These are phyloP conservation scores for Metopia argyrocephala DNA, from an alignment of 2,888 invertebrate genomes.

Conservation along the genomic window DNA sequence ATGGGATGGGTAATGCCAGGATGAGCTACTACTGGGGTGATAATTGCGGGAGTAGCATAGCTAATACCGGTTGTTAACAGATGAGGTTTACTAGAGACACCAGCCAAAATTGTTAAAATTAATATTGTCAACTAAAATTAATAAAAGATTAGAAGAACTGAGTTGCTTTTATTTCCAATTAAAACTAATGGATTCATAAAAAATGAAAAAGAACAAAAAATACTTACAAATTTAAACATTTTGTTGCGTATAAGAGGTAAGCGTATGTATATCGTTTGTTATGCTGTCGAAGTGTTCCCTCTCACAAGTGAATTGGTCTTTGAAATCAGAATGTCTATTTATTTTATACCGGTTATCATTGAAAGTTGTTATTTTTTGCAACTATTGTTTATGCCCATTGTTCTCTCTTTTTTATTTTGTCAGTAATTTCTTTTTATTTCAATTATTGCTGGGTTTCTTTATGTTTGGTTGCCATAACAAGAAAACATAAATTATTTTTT, in stretches of 20 bases:
- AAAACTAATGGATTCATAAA: too few species aligned
- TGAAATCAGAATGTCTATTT: slow-evolving; percentile 17
- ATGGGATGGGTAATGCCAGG: slow-evolving; percentile 10
- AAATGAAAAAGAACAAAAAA: too few species aligned
- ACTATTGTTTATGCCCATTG: not conserved
- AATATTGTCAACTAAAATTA: slow-evolving; percentile 53
- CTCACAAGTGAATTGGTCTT: slow-evolving; percentile 16
- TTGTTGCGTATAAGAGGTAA: slow-evolving; percentile 29
- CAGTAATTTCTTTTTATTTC: not conserved
- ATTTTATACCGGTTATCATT: slow-evolving; percentile 28
- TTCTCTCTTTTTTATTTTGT: not conserved
- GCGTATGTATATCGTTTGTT: too few species aligned
- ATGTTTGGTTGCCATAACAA: slow-evolving; percentile 8
- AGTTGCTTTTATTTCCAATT: too few species aligned
- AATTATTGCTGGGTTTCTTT: not conserved
- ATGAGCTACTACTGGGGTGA: slow-evolving; percentile 17
- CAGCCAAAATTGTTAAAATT: slow-evolving; percentile 47
- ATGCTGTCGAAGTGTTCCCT: slow-evolving; percentile 9
- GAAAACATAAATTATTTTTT: not conserved
- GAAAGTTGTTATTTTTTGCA: not conserved
- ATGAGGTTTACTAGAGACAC: slow-evolving; percentile 54
- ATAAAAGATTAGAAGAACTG: not conserved
- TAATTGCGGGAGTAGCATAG: slow-evolving; percentile 45
- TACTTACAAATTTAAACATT: slow-evolving; percentile 60
- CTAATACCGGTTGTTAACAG: slow-evolving; percentile 45